Conservation (phyloP, 2,797 vertebrate genomes). For the Chelonia mydas region DNA sequence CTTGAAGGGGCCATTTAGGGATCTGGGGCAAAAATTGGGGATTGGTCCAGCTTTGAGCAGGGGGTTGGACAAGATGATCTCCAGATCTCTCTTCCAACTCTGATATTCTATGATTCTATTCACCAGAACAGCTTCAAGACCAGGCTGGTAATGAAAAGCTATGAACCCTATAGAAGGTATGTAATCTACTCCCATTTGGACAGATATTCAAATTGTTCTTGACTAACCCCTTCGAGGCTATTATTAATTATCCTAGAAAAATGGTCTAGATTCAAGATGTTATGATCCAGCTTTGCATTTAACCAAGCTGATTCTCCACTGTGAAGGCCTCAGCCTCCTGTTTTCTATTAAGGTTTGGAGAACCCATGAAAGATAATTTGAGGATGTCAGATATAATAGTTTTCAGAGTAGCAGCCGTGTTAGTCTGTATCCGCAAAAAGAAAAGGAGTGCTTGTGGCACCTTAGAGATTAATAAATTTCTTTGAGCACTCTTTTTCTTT, state of each 20-base stretch:
- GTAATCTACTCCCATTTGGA: accelerated
- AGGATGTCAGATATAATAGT: neutral
- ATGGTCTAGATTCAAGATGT: neutral
- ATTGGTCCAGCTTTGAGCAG: too few species aligned
- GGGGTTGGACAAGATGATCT: too few species aligned
- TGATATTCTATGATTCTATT: too few species aligned
- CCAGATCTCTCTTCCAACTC: too few species aligned
- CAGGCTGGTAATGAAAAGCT: neutral
- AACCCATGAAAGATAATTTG: neutral
- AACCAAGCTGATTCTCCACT: neutral
- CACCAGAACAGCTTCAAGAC: neutral
- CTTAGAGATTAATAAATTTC: too few species aligned
- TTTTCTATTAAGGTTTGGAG: neutral
- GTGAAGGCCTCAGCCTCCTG: neutral
- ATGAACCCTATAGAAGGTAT: neutral
- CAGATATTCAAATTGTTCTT: neutral
- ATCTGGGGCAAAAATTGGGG: too few species aligned
- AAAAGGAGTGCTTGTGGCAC: too few species aligned
- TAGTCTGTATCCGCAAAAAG: too few species aligned
- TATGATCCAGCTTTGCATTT: accelerated
- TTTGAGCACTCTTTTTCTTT: too few species aligned
- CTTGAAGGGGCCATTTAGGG: too few species aligned
- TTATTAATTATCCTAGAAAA: neutral
- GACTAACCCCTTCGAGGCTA: neutral
- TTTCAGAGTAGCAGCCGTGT: too few species aligned